Percentiles rank a stretch among this genome's conserved stretches.
Conservation (phyloP, 2,888 invertebrate species). For the Drosophila maculinotata region DNA sequence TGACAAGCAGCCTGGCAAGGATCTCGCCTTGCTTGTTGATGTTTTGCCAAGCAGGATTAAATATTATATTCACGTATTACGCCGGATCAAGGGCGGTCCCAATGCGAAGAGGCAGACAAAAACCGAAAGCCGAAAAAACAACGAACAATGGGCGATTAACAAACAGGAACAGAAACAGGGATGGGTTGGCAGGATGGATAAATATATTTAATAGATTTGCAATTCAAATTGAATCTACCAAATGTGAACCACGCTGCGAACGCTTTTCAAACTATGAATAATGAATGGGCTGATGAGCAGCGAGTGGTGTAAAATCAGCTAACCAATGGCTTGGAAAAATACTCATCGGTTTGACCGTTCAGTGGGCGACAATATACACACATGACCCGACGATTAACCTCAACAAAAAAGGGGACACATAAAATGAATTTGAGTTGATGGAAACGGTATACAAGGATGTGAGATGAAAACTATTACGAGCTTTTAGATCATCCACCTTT, state of each 20-base stretch:
- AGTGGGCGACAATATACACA: slow-evolving; percentile 18
- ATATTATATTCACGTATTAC: slow-evolving; percentile 51
- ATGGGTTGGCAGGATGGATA: background rate
- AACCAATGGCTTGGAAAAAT: slow-evolving; percentile 64
- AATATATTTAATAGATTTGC: slow-evolving; percentile 33
- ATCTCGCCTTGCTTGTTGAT: slow-evolving; percentile 25
- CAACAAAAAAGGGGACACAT: slow-evolving; percentile 4
- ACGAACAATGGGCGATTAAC: background rate
- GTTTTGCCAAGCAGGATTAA: slow-evolving; percentile 54
- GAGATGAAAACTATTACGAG: slow-evolving; percentile 60
- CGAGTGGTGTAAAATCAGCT: slow-evolving; percentile 32
- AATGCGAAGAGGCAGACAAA: slow-evolving; percentile 5
- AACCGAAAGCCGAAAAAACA: background rate
- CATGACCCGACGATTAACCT: slow-evolving; percentile 24
- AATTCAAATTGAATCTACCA: slow-evolving; percentile 41
- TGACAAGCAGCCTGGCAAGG: slow-evolving; percentile 14
- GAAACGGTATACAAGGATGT: slow-evolving; percentile 7
- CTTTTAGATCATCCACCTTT: slow-evolving; percentile 43
- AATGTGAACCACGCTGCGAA: slow-evolving; percentile 19
- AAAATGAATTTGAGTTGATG: slow-evolving; percentile 7
- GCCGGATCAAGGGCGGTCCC: slow-evolving; percentile 39
- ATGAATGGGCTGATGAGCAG: slow-evolving; percentile 32
- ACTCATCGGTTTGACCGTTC: slow-evolving; percentile 48
- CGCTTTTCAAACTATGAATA: slow-evolving; percentile 36
- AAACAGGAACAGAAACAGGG: background rate